A percentile compares a stretch with the other conserved stretches of the same genome.
Conservation (phyloP, 2,113 vertebrate species). For the Lepisosteus oculatus region DNA sequence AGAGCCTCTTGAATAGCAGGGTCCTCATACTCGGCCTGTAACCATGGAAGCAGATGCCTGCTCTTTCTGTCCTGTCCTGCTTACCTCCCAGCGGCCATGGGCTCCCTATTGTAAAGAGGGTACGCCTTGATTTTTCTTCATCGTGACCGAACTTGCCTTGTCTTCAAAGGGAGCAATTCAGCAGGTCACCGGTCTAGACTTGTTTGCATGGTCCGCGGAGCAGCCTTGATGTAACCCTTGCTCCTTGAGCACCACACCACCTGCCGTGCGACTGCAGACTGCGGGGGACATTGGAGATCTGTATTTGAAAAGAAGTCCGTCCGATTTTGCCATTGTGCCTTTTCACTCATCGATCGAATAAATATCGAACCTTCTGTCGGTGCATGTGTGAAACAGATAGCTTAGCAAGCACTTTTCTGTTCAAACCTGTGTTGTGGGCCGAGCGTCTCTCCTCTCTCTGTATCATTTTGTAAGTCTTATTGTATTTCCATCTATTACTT, state of each 20-base stretch:
- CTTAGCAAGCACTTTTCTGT: constrained; percentile 93
- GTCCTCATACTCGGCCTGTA: constrained; percentile 95
- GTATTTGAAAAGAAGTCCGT: constrained; percentile 95
- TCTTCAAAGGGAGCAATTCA: constrained; percentile 92
- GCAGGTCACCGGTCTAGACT: constrained; percentile 97
- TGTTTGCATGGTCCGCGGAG: constrained; percentile 90
- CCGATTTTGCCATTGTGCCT: constrained; percentile 97
- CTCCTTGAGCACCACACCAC: constrained; percentile 84
- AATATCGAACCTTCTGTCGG: constrained; percentile 99
- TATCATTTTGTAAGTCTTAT: background rate
- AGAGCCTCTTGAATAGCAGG: constrained; percentile 86
- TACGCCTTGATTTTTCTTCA: constrained; percentile 86
- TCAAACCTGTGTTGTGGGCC: constrained; percentile 75
- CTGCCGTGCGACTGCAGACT: constrained; percentile 88
- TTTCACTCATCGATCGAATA: constrained; percentile 99
- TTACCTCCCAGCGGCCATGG: constrained; percentile 96
- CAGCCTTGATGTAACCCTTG: constrained; percentile 97
- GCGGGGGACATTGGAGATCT: constrained; percentile 87
- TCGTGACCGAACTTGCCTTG: constrained; percentile 89
- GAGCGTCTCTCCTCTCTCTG: constrained; percentile 57
- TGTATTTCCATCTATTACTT: background rate
- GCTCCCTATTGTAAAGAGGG: constrained; percentile 89
- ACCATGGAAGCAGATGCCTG: constrained; percentile 98
- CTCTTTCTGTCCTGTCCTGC: constrained; percentile 79
- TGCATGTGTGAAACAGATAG: constrained; percentile 95